Evolutionary conservation across 2,797 vertebrate species (phyloP), one percentile per base, ranked within the genome.

Genomic region (Danio jaintianensis): DNA sequence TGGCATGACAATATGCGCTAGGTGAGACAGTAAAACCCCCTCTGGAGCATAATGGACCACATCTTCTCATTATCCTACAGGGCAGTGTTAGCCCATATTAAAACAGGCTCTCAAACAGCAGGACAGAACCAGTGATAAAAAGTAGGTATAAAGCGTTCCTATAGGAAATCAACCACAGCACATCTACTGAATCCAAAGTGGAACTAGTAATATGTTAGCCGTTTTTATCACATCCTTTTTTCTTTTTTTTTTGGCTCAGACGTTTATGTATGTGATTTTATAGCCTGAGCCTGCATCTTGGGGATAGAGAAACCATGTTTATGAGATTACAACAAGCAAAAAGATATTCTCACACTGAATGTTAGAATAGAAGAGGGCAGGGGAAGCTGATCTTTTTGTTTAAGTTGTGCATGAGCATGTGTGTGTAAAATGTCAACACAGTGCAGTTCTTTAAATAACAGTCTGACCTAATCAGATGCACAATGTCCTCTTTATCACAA

Each of bases 181-280:
- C 89, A 79, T 79, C 75, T 78, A 84, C 81, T 5, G 78, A 73
- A 80, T 81, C 85, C 84, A 85, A 85, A 88, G 85, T 77, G 86
- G 81, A 93, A 92, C 90, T 93, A 92, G 92, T 88, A 93, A 88
- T 89, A 86, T 92, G 92, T 93, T 91, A 92, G 92, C 90, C 88
- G 82, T 74, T 90, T 92, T 91, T 88, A 88, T 88, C 85, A 75
- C 79, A 71, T 52, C 52, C 62, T 82, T 91, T 29, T 1, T 90
- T 48, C 58, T 66, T 48, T 59, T 73, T 59, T 66, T 55, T 64
- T 91, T 88, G 47, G 80, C 87, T 85, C 89, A 91, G 89, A 90
- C 90, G 87, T 94, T 94, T 92, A 92, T 92, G 90, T 92, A 93
- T 93, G 92, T 92, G 89, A 87, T 93, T 94, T 89, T 93, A 94